Conservation (phyloP, 2,888 invertebrate genomes). For the Leptopilina myrica region DNA sequence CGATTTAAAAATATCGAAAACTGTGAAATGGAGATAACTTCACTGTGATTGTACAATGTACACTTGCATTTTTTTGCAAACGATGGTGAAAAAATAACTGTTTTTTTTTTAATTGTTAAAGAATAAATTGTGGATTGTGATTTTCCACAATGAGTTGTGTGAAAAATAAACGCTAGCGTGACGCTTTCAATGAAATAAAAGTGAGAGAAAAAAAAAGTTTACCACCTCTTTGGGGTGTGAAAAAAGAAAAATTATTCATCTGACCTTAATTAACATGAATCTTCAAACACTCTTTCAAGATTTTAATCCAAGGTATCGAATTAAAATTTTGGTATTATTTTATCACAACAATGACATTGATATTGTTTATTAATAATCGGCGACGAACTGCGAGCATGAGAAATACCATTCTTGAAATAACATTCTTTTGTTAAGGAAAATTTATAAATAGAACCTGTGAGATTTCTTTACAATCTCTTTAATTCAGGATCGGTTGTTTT, state of each 20-base stretch:
- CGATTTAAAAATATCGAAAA: neutral
- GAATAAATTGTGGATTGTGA: constrained; percentile 46
- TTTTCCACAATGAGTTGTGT: constrained; percentile 49
- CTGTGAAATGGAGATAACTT: neutral
- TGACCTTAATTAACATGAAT: constrained; percentile 82
- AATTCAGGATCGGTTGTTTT: neutral
- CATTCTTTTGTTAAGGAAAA: neutral
- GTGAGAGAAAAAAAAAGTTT: neutral
- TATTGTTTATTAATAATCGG: neutral
- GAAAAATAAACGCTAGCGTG: constrained; percentile 53
- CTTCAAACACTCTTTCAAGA: constrained; percentile 92
- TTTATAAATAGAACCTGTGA: constrained; percentile 1
- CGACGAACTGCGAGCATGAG: neutral
- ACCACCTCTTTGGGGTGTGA: neutral
- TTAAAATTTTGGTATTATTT: constrained; percentile 10
- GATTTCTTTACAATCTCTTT: neutral
- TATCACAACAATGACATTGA: neutral
- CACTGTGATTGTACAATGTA: neutral
- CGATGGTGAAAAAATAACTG: constrained; percentile 45
- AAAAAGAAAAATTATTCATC: constrained; percentile 41
- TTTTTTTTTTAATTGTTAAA: constrained; percentile 55
- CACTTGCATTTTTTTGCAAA: constrained; percentile 56
- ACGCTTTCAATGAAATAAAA: neutral
- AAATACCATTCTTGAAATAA: constrained; percentile 37
- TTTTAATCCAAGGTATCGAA: constrained; percentile 90